Percentiles rank a stretch among this genome's conserved stretches.
Evolutionary conservation across 2,888 invertebrate species (phyloP).

Genomic region (Choreutis nemorana): DNA sequence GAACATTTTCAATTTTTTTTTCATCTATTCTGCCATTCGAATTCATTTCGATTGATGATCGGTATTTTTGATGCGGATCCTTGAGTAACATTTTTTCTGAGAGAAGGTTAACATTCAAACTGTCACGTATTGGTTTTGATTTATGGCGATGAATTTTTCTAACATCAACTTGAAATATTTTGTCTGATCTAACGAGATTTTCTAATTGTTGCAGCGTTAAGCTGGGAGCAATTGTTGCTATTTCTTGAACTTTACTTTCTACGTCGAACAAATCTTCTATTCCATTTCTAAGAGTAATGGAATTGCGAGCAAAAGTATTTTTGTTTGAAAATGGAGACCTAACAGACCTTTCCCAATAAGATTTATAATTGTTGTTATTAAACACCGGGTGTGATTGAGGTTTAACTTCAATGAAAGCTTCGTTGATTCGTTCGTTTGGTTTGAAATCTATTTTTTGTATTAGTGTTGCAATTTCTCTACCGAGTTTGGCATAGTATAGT

Average conservation of each 20-base stretch:
- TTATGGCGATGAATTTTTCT: too few relatives aligned
- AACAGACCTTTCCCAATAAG: conserved; percentile 49
- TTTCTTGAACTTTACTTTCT: conserved; percentile 38
- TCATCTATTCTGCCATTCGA: too few relatives aligned
- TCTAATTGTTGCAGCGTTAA: conserved; percentile 40
- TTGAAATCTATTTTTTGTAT: conserved; percentile 32
- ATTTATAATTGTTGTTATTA: conserved; percentile 26
- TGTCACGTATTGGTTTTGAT: too few relatives aligned
- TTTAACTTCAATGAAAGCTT: conserved; percentile 24
- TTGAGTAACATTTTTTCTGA: too few relatives aligned
- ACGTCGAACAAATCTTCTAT: conserved; percentile 38
- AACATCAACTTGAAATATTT: too few relatives aligned
- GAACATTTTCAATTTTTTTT: too few relatives aligned
- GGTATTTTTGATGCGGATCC: too few relatives aligned
- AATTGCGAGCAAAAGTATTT: too few relatives aligned
- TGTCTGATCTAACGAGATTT: conserved; percentile 41
- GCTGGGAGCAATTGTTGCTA: conserved; percentile 24
- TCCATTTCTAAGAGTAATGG: conserved; percentile 23
- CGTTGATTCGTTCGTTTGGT: conserved; percentile 23
- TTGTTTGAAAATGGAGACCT: too few relatives aligned
- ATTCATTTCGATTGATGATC: too few relatives aligned
- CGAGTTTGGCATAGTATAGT: conserved; percentile 36
- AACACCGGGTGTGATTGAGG: conserved; percentile 21
- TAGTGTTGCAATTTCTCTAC: conserved; percentile 46
- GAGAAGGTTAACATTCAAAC: too few relatives aligned